Conservation (phyloP, 1,140 invertebrate genomes). For the Eriocheir sinensis region DNA sequence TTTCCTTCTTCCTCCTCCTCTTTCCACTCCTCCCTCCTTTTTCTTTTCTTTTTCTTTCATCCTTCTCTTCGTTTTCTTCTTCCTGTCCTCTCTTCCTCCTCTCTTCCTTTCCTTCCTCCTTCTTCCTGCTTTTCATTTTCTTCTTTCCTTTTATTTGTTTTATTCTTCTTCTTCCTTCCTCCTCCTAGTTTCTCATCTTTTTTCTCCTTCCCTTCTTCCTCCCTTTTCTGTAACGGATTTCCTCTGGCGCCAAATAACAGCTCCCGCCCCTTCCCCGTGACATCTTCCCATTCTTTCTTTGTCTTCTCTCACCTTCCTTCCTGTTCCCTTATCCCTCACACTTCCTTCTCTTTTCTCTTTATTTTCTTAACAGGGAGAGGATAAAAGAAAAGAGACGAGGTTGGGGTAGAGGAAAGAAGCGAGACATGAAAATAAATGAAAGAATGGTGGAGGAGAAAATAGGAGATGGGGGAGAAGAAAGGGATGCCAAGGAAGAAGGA, state of each 20-base stretch:
- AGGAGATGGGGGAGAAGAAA: not conserved
- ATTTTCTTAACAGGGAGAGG: too few relatives aligned
- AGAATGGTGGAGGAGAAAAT: too few relatives aligned
- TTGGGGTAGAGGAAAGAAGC: too few relatives aligned
- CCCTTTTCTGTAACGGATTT: not conserved
- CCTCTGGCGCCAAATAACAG: too few relatives aligned
- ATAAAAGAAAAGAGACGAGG: too few relatives aligned
- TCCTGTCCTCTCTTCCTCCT: too few relatives aligned
- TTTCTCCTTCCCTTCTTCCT: not conserved
- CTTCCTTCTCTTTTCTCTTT: not conserved
- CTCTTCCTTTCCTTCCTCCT: conserved; percentile 3
- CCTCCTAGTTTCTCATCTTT: not conserved
- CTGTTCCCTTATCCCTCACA: not conserved
- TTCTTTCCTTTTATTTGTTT: not conserved
- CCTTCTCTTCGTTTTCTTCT: not conserved
- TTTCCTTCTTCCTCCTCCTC: not conserved
- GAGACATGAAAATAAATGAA: too few relatives aligned
- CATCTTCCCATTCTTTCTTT: not conserved
- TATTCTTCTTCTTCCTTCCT: not conserved
- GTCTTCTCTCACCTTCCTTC: not conserved
- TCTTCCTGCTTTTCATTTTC: not conserved
- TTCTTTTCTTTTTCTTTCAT: not conserved
- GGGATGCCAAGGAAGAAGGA: not conserved
- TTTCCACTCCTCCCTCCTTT: not conserved
- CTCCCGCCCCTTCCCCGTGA: too few relatives aligned